A percentile compares a stretch with the other conserved stretches of the same genome.
Evolutionary conservation across 2,113 vertebrate species (phyloP).

Genomic region (Tonatia bakeri): DNA sequence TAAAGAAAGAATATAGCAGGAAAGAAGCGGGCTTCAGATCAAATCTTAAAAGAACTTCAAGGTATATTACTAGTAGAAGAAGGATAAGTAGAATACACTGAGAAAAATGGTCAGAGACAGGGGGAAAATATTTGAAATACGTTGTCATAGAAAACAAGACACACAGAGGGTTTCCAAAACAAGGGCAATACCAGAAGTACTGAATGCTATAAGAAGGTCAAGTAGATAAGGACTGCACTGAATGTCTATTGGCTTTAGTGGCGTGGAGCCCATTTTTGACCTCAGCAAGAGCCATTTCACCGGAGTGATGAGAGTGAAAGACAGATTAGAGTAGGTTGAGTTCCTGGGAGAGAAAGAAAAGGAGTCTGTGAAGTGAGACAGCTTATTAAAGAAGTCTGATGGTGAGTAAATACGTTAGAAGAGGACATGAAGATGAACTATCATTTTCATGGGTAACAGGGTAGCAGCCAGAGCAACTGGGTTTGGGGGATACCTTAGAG

Average conservation of each 20-base stretch:
- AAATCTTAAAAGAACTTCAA: neutral
- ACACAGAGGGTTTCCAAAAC: neutral
- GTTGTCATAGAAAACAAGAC: neutral
- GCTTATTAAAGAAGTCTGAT: neutral
- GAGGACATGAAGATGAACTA: neutral
- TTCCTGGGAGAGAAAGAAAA: neutral
- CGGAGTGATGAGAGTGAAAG: neutral
- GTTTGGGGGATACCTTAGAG: neutral
- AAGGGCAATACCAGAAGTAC: neutral
- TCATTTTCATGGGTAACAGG: neutral
- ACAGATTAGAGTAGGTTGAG: neutral
- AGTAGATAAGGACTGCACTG: neutral
- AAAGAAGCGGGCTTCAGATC: neutral
- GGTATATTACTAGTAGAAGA: neutral
- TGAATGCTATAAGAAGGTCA: neutral
- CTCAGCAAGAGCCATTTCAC: neutral
- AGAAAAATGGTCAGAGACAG: fast-evolving
- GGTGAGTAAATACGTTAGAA: neutral
- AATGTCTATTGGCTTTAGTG: neutral
- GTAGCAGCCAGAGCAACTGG: neutral
- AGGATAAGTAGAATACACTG: neutral
- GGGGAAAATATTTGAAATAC: neutral
- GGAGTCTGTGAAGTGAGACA: neutral
- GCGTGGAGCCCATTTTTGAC: neutral
- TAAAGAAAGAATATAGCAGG: neutral